Evolutionary conservation across 2,888 invertebrate genomes (phyloP), one percentile per base, ranked within the genome.

Genomic region (Nomada fabriciana): DNA sequence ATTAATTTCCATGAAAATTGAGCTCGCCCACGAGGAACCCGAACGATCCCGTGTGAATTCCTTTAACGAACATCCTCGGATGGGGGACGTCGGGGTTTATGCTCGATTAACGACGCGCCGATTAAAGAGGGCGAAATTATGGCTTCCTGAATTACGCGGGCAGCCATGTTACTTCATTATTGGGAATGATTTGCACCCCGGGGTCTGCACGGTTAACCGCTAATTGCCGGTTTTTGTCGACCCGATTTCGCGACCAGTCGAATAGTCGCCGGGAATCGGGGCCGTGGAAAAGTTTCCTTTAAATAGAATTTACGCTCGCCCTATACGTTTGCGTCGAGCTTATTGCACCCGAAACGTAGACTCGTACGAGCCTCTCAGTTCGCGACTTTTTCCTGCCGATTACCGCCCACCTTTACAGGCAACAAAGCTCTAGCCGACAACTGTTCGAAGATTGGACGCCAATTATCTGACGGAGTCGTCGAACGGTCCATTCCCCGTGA

Each of bases 141-240:
- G 20, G 60, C 65, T 75, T 53, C 61, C 61, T 25, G 67, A 76
- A 76, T 61, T 67, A 67, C 43, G 60, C 20, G 18, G 2, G 25
- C 53, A 4, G n/a, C 76, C 20, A 2, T 13, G 25, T 52, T 36
- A 50, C 53, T 78, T 76, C 60, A 78, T 78, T 76, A 78, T 60
- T 67, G 2, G 20, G 59, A 43, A 43, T 29, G 65, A 73, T 65
- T 65, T 65, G 68, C 59, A 13, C 50, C 5, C 18, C n/a, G 36
- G 20, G 20, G 65, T 67, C 43, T 29, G 47, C 65, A 52, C 59
- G 43, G 25, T 36, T 15, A 29, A 36, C 18, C 43, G 67, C 20
- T 60, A 55, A 76, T 78, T 67, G 20, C 20, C 65, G 42, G 0
- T 18, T 76, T 29, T 74, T 50, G 13, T 13, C 47, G 18, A 4